Evolutionary conservation across 2,888 invertebrate species (phyloP), one percentile per base, ranked within the genome.

Genomic region (Phaedon cochleariae): DNA sequence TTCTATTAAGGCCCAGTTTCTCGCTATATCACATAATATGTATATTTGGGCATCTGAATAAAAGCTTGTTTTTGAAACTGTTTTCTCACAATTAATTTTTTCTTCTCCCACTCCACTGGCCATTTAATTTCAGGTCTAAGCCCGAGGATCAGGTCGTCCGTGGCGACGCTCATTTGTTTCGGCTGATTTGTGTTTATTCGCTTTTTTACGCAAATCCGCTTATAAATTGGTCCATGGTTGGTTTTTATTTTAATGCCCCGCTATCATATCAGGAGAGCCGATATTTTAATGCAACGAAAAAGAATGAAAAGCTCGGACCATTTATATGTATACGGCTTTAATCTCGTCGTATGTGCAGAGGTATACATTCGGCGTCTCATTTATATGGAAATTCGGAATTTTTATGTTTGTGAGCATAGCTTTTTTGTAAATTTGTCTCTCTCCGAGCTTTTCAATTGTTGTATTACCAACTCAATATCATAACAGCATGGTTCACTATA

Each of bases 91-190:
- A 0, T 34, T 18, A 5, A 26, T 1, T 6, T 6, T 12, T 52
- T 18, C n/a, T 7, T 54, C 15, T 9, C n/a, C 52, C 54, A 59
- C 64, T 18, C 57, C 67, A 64, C 64, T 64, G 65, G 37, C 65
- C 69, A 62, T 66, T 70, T 75, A 41, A 57, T 65, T 73, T 71
- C 71, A 72, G 73, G 74, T 77, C 74, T 76, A 77, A 78, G 76
- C 77, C 76, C 73, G 57, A 72, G 77, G 77, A 79, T 78, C 76
- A 77, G 74, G 68, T 69, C 70, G 72, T 72, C 74, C 74, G 73
- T 73, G 74, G 73, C 76, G 74, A 72, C 76, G 78, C 79, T 79
- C 81, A 80, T 80, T 81, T 79, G 76, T 80, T 80, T 77, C 73
- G 74, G 76, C 78, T 75, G 80, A 79, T 80, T 80, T 79, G 79